A percentile compares a stretch with the other conserved stretches of the same genome.
Conservation (phyloP, 2,797 vertebrate species). For the Tadarida brasiliensis region DNA sequence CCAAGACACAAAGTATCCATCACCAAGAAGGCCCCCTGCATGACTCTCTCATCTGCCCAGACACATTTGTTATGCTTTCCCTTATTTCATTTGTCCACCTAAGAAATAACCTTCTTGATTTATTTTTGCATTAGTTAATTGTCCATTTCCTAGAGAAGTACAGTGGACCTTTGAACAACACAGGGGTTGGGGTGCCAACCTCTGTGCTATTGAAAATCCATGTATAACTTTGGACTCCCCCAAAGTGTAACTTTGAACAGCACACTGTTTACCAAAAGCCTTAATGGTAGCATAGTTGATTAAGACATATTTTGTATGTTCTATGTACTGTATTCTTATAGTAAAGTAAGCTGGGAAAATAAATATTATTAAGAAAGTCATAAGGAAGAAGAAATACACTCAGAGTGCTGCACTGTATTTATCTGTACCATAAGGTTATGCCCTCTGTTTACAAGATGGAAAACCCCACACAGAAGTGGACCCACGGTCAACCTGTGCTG, state of each 20-base stretch:
- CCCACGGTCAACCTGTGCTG: neutral
- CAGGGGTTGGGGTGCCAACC: neutral
- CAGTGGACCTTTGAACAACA: neutral
- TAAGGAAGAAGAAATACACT: neutral
- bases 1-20: too few relatives aligned
- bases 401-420: neutral
- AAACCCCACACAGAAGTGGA: neutral
- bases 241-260: accelerated
- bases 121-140: neutral
- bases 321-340: neutral
- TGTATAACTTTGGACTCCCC: neutral
- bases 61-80: accelerated
- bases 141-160: neutral
- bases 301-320: neutral
- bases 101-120: neutral
- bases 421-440: neutral
- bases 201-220: neutral
- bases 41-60: too few relatives aligned
- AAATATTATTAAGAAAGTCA: neutral
- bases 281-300: neutral
- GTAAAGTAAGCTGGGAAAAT: neutral
- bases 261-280: neutral
- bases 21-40: neutral
- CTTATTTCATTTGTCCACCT: neutral
- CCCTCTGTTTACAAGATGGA: neutral